Evolutionary conservation across 1,140 invertebrate species (phyloP), one percentile per base, ranked within the genome.

Genomic region (Platyscapa corneri): DNA sequence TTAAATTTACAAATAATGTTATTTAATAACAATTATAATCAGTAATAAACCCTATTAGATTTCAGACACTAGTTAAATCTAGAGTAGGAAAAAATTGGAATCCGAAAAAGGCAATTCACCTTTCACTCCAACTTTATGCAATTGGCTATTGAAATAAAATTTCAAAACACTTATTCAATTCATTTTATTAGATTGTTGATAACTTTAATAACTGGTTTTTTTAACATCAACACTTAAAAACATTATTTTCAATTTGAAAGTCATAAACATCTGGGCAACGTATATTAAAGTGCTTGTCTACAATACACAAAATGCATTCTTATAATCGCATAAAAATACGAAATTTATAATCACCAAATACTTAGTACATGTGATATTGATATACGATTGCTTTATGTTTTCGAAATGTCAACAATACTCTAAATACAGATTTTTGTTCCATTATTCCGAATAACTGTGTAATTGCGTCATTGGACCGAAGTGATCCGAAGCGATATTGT

Each of bases 111-210:
- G 70, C 70, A 74, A 42, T 74, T 18, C 37, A 42, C 70, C 70
- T 74, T 74, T 74, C 70, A 74, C 70, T 74, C 37, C 70, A n/a
- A 27, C 37, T 42, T 74, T 42, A 74, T 74, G 70, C 37, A 42
- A 74, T 74, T 74, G 10, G 37, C 32, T 74, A 74, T 74, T 74
- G 37, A 74, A 74, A 42, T n/a, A 23, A 42, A 74, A 74, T 74
- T 74, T 74, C 70, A 74, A 42, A 74, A 42, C 18, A 42, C 70
- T 10, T 1, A 32, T 42, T 74, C 70, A 42, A n/a, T 74, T 42
- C 42, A 39, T 74, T 74, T 74, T 10, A 32, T 42, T 27, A 10
- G 5, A n/a, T 18, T 12, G 27, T 20, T 16, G 3, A 18, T 74
- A 14, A 42, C 1, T 20, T 74, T 42, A 39, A 74, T 74, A 42